A percentile compares a stretch with the other conserved stretches of the same genome.
phyloP scores from a whole-genome alignment of 2,113 vertebrate genomes.

The Symphodus melops region DNA sequence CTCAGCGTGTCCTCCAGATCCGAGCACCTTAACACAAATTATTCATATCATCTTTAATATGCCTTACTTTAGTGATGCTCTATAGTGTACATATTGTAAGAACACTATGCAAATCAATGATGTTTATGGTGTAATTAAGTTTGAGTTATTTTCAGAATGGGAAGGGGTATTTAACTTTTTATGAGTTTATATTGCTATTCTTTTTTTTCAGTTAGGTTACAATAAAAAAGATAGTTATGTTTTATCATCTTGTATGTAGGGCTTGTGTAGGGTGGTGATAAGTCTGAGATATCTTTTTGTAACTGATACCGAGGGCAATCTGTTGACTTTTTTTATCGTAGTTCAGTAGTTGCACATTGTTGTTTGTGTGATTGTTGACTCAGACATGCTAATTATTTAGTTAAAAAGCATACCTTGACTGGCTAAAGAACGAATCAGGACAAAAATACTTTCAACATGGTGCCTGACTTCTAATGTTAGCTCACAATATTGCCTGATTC shows the following conservation, averaged over 20 bases:
- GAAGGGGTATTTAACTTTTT: slow-evolving; percentile 76
- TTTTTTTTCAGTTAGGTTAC: slow-evolving; percentile 10
- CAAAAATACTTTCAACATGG: neutral
- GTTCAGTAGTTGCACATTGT: slow-evolving; percentile 8
- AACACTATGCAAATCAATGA: slow-evolving; percentile 74
- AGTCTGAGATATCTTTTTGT: slow-evolving; percentile 32
- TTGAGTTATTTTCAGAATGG: slow-evolving; percentile 59
- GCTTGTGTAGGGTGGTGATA: slow-evolving; percentile 15
- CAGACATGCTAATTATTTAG: slow-evolving; percentile 39
- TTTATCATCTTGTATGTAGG: slow-evolving; percentile 37
- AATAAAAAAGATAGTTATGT: neutral
- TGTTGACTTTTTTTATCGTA: slow-evolving; percentile 32
- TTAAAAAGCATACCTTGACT: slow-evolving; percentile 30
- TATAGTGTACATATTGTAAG: slow-evolving; percentile 48
- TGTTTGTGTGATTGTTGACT: slow-evolving; percentile 3
- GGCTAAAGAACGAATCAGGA: slow-evolving; percentile 1
- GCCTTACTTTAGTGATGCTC: slow-evolving; percentile 69
- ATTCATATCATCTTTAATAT: slow-evolving; percentile 34
- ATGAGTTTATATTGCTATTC: slow-evolving; percentile 54
- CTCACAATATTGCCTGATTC: slow-evolving; percentile 9
- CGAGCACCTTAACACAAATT: slow-evolving; percentile 17
- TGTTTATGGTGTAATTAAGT: slow-evolving; percentile 50
- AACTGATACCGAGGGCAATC: neutral
- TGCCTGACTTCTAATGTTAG: neutral
- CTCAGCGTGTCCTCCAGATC: slow-evolving; percentile 30